Evolutionary conservation across 2,888 invertebrate genomes (phyloP).

Genomic region (Lordiphosa fenestrarum): DNA sequence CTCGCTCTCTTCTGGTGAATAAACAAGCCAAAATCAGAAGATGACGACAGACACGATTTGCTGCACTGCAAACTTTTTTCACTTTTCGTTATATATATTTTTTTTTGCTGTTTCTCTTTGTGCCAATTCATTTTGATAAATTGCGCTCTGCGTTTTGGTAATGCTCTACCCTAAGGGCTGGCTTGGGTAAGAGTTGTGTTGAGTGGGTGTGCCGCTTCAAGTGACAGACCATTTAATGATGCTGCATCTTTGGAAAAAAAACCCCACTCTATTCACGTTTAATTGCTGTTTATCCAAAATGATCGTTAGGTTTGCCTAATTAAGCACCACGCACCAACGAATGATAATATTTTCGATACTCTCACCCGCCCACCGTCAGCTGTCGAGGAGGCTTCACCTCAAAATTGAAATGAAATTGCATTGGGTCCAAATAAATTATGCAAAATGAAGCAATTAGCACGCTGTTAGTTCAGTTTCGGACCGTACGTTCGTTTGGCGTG

Average conservation of each 20-base stretch:
- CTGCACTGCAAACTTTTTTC: constrained; percentile 58
- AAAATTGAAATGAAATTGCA: constrained; percentile 59
- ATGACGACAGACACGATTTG: constrained; percentile 45
- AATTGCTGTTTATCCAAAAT: constrained; percentile 52
- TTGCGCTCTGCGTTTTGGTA: constrained; percentile 42
- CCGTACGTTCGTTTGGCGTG: background rate
- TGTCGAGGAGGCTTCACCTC: constrained; percentile 43
- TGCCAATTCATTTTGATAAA: constrained; percentile 68
- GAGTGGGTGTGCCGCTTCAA: constrained; percentile 46
- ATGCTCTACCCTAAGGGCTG: constrained; percentile 3
- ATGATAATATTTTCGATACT: constrained; percentile 45
- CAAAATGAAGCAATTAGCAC: constrained; percentile 68
- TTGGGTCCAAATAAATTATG: constrained; percentile 65
- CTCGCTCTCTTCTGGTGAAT: constrained; percentile 26
- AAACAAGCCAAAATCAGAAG: constrained; percentile 33
- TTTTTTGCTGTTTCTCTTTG: constrained; percentile 14
- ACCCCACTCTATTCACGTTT: constrained; percentile 33
- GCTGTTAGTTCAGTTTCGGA: constrained; percentile 36
- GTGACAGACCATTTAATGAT: constrained; percentile 33
- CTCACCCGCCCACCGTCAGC: constrained; percentile 17
- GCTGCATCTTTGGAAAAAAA: constrained; percentile 12
- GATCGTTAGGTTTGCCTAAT: constrained; percentile 56
- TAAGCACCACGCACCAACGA: constrained; percentile 37
- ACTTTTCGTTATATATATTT: constrained; percentile 46
- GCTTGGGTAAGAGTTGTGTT: constrained; percentile 9